These are phyloP conservation scores for Bambusicola thoracicus DNA, from an alignment of 2,113 vertebrate genomes.

Conservation along the genomic window DNA sequence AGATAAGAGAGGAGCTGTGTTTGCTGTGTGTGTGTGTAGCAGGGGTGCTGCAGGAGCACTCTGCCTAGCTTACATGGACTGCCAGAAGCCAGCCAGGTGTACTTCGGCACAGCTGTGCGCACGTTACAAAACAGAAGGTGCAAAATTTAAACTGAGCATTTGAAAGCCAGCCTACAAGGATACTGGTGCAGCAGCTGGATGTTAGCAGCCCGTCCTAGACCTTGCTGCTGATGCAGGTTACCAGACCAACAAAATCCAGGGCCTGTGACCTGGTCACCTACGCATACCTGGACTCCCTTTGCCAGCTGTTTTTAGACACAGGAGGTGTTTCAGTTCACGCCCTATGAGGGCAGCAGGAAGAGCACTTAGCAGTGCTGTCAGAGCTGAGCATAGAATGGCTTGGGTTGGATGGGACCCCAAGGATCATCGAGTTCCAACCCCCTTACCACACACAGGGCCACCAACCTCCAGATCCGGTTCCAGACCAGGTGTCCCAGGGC, in stretches of 20 bases:
- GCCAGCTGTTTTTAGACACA: background rate
- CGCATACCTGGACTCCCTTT: accelerated
- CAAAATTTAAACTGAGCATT: background rate
- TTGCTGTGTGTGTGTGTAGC: accelerated
- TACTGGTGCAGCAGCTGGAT: background rate
- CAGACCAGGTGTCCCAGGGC: too few relatives aligned
- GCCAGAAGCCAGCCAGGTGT: background rate
- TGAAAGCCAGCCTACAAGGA: background rate
- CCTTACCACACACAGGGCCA: too few relatives aligned
- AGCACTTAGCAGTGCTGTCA: background rate
- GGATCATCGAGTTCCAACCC: too few relatives aligned
- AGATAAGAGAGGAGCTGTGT: background rate
- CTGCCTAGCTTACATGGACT: accelerated
- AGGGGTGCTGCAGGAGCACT: background rate
- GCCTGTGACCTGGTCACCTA: background rate
- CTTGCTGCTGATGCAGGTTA: background rate
- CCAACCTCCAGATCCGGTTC: too few relatives aligned
- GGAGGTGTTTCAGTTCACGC: background rate
- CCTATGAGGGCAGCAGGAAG: background rate
- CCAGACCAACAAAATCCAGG: background rate
- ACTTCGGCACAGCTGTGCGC: background rate
- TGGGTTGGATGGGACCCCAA: too few relatives aligned
- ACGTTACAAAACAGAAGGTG: accelerated
- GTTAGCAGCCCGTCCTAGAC: background rate
- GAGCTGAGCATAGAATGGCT: too few relatives aligned